Evolutionary conservation across 2,113 vertebrate genomes (phyloP).

Genomic region (Melanerpes formicivorus): DNA sequence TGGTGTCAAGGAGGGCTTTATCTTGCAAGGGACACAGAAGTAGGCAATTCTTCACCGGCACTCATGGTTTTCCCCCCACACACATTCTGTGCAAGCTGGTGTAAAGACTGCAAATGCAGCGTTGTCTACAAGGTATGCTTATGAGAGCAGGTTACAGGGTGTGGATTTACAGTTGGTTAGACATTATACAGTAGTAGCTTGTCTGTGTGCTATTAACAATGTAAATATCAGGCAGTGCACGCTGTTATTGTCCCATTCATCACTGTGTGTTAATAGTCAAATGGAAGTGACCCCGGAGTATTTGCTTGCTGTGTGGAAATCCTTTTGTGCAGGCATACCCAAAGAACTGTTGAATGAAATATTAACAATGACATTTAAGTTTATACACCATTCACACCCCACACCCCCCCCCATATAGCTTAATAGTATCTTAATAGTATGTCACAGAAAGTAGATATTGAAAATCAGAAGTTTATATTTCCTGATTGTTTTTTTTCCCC

Average conservation of each 20-base stretch:
- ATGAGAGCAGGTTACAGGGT: background rate
- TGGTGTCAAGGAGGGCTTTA: background rate
- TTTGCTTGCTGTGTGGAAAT: background rate
- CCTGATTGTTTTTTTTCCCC: background rate
- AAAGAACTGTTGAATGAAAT: background rate
- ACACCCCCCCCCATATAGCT: background rate
- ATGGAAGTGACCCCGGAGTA: background rate
- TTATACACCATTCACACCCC: background rate
- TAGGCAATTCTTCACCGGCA: background rate
- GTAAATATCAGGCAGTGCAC: background rate
- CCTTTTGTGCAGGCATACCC: background rate
- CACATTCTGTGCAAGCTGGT: background rate
- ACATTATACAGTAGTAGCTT: background rate
- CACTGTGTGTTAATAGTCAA: background rate
- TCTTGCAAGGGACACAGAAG: background rate
- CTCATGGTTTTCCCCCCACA: accelerated
- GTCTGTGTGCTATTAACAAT: background rate
- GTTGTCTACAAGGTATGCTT: background rate
- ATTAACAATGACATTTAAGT: background rate
- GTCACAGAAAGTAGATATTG: background rate
- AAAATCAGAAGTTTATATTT: background rate
- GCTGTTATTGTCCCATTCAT: background rate
- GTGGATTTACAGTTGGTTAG: background rate
- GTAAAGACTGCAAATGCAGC: background rate
- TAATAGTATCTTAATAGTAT: background rate